phyloP scores from a whole-genome alignment of 2,888 invertebrate genomes.

The Eupelmus urozonus region DNA sequence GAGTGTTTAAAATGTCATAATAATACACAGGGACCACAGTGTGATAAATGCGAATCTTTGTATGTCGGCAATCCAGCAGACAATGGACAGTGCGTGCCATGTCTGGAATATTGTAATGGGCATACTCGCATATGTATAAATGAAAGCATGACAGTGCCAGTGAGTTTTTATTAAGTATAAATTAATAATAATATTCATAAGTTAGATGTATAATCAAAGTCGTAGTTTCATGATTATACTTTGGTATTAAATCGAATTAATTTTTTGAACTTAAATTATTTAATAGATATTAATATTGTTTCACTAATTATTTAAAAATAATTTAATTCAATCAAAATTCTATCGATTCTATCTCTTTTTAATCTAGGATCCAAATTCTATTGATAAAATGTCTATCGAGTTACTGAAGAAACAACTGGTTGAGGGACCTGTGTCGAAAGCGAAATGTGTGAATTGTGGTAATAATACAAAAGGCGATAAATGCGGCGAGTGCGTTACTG shows the following conservation, averaged over 20 bases:
- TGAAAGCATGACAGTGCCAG: slow-evolving; percentile 77
- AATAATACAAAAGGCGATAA: slow-evolving; percentile 90
- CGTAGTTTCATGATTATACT: too few relatives aligned
- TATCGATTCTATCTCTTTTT: not conserved
- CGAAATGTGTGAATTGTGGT: slow-evolving; percentile 90
- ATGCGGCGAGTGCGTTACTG: slow-evolving; percentile 89
- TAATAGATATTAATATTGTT: slow-evolving; percentile 5
- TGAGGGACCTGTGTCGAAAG: slow-evolving; percentile 85
- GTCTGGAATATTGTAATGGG: slow-evolving; percentile 92
- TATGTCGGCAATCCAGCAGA: slow-evolving; percentile 94
- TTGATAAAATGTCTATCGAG: slow-evolving; percentile 75
- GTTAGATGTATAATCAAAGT: too few relatives aligned
- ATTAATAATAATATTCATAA: not conserved
- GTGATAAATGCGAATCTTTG: slow-evolving; percentile 92
- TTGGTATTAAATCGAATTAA: too few relatives aligned
- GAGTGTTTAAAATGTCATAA: slow-evolving; percentile 91
- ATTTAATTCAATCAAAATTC: not conserved
- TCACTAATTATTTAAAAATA: not conserved
- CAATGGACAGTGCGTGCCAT: slow-evolving; percentile 92
- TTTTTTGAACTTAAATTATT: not conserved
- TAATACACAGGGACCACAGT: slow-evolving; percentile 95
- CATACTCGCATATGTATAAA: slow-evolving; percentile 90
- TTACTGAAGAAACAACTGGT: slow-evolving; percentile 83
- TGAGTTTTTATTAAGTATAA: slow-evolving; percentile 60
- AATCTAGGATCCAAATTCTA: slow-evolving; percentile 72